Evolutionary conservation across 2,888 invertebrate species (phyloP), one percentile per base, ranked within the genome.

Genomic region (Penaeus monodon): DNA sequence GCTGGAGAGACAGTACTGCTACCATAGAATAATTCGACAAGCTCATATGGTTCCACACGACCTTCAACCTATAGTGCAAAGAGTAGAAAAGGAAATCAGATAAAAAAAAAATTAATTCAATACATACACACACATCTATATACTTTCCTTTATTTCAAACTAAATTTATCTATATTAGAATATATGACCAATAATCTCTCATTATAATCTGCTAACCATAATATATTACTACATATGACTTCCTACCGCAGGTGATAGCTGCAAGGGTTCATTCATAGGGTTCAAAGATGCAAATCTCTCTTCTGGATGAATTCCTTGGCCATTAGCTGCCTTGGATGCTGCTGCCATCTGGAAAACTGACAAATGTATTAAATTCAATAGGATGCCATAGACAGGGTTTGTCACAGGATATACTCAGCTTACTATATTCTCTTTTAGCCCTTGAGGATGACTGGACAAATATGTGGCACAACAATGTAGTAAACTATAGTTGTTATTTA

Each of bases 1-100:
- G 84, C 49, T 27, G 85, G 68, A 8, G 85, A 79, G 38, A 65
- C 68, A n/a, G 85, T 78, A 63, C 81, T 79, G 64, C 86, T 87
- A 8, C 86, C 86, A 63, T 87, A 87, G 49, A 83, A 87, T n/a
- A 87, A 78, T 65, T 87, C 86, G n/a, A 87, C 86, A 49, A 87
- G 65, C 29, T 87, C 86, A 22, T 83, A 87, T 4, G 86, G 86
- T 78, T 87, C 86, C 33, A 87, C 86, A 22, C 86, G 86, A 27
- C 79, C 73, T 22, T 87, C 86, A 17, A 79, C 86, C 86, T 87
- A 65, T 33, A 24, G 66, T 7, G 24, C 24, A n/a, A 10, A 78
- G 24, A 22, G 27, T 14, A 33, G 22, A n/a, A 20, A n/a, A 49
- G 14, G 29, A 12, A 73, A 20, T 73, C 33, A n/a, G n/a, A 20